Conservation (phyloP, 2,797 vertebrate species). For the Octomys mimax region DNA sequence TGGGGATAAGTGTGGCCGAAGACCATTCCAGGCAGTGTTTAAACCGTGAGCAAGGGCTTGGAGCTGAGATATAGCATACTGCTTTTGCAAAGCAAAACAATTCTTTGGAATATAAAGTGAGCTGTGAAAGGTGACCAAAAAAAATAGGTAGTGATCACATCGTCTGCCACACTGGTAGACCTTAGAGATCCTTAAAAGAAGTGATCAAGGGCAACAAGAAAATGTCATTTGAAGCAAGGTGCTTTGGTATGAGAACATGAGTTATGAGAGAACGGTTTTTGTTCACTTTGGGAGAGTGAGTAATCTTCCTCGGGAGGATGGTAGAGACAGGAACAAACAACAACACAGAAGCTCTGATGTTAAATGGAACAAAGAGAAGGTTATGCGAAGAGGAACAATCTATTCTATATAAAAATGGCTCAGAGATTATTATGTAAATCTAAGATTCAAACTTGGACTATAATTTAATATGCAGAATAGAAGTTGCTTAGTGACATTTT, state of each 20-base stretch:
- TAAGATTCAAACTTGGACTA: background rate
- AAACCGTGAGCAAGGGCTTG: background rate
- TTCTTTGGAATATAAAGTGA: background rate
- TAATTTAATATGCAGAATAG: background rate
- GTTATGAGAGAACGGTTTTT: background rate
- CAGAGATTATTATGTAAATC: background rate
- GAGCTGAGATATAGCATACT: background rate
- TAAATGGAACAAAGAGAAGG: background rate
- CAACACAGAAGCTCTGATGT: background rate
- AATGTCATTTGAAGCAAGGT: background rate
- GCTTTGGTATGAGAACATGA: background rate
- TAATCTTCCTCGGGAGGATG: background rate
- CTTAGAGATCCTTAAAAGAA: slow-evolving; percentile 12
- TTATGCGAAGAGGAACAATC: background rate
- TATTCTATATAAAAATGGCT: background rate
- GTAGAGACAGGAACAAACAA: background rate
- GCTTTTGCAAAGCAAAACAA: background rate
- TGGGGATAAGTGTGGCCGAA: background rate
- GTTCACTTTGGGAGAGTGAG: background rate
- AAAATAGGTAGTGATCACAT: slow-evolving; percentile 1
- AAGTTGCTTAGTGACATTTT: background rate
- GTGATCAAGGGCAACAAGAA: background rate
- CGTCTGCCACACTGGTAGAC: background rate
- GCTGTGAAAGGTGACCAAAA: background rate
- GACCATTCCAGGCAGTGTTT: background rate